These are phyloP conservation scores for Drosophila elegans DNA, from an alignment of 1,140 invertebrate species.

Conservation along the genomic window DNA sequence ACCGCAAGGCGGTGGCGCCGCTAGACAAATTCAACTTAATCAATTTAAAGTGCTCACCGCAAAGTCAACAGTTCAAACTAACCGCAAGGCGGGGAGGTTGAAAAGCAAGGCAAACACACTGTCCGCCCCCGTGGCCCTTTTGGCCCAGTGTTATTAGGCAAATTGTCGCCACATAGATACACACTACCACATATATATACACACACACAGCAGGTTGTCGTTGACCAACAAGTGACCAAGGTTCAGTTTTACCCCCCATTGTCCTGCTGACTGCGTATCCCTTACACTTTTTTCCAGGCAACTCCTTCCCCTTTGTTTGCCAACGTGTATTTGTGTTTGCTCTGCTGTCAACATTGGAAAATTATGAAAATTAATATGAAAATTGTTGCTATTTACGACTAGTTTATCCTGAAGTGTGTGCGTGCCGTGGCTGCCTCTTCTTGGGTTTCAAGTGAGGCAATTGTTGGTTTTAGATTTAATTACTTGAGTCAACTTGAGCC, in stretches of 20 bases:
- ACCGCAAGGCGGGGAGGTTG: constrained; percentile 56
- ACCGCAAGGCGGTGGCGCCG: constrained; percentile 52
- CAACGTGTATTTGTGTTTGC: constrained; percentile 73
- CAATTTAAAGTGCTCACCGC: constrained; percentile 80
- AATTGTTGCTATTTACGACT: constrained; percentile 75
- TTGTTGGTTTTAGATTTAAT: constrained; percentile 82
- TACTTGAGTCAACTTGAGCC: constrained; percentile 76
- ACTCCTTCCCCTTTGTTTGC: constrained; percentile 52
- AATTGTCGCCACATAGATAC: constrained; percentile 66
- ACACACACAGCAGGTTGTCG: constrained; percentile 64
- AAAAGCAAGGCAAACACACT: constrained; percentile 24
- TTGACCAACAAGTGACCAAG: constrained; percentile 71
- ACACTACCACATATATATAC: constrained; percentile 7
- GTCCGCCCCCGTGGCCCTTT: not conserved
- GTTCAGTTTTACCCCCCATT: constrained; percentile 33
- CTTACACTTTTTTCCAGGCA: constrained; percentile 57
- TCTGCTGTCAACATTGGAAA: constrained; percentile 77
- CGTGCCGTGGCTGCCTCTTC: constrained; percentile 9
- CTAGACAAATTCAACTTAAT: constrained; percentile 82
- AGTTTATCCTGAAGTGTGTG: constrained; percentile 36
- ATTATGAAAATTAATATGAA: constrained; percentile 84
- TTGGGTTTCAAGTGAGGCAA: constrained; percentile 55
- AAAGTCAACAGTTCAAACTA: constrained; percentile 82
- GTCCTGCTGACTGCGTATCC: constrained; percentile 56
- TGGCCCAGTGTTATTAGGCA: constrained; percentile 66